These are phyloP conservation scores for Muraenolepis orangiensis DNA, from an alignment of 2,797 vertebrate genomes.

Conservation along the genomic window DNA sequence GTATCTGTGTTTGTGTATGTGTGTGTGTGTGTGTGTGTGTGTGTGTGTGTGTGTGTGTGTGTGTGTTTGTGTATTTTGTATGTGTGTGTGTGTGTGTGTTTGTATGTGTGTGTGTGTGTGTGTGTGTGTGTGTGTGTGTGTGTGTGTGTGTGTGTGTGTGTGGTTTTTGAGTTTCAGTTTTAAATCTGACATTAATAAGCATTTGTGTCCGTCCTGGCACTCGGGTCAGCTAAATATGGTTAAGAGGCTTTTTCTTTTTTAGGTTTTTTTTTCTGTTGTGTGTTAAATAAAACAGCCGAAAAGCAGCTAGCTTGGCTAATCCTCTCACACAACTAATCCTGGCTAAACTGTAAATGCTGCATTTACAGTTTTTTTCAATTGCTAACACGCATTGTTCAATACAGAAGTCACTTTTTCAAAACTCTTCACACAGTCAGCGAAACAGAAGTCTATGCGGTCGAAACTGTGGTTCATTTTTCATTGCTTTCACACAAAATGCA, in stretches of 20 bases:
- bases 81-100: too few species aligned
- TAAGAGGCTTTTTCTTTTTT: constrained; percentile 73
- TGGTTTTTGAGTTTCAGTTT: constrained; percentile 15
- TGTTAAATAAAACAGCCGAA: constrained; percentile 77
- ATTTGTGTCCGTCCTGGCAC: constrained; percentile 47
- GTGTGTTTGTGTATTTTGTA: too few species aligned
- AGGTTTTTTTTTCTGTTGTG: constrained; percentile 72
- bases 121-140: too few species aligned
- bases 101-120: too few species aligned
- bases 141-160: too few species aligned
- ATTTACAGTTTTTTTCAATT: too few species aligned
- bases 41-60: constrained; percentile 8
- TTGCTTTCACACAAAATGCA: too few species aligned
- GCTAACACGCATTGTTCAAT: too few species aligned
- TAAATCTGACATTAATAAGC: constrained; percentile 45
- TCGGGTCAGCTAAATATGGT: constrained; percentile 67
- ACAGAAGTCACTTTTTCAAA: too few species aligned
- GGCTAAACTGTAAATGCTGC: constrained; percentile 72
- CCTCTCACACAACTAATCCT: constrained; percentile 75
- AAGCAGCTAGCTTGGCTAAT: constrained; percentile 76
- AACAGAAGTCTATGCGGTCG: too few species aligned
- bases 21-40: constrained; percentile 12
- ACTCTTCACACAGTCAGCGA: too few species aligned
- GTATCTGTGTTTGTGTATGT: constrained; percentile 6
- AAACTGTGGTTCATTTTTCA: too few species aligned